These are phyloP conservation scores for Euzetes globulus DNA, from an alignment of 2,888 invertebrate genomes.

Conservation along the genomic window DNA sequence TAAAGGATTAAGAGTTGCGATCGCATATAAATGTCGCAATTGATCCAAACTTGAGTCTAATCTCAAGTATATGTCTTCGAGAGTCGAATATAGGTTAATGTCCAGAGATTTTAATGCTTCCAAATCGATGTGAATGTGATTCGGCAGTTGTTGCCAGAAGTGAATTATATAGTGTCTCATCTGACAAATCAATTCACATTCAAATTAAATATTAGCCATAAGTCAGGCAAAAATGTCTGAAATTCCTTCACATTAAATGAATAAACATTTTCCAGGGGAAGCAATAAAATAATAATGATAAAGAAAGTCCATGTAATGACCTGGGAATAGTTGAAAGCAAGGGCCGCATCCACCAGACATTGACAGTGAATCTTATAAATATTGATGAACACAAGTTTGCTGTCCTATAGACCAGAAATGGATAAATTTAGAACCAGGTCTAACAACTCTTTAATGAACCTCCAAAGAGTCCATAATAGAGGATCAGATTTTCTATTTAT, in stretches of 20 bases:
- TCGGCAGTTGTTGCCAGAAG: conserved; percentile 35
- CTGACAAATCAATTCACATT: not conserved
- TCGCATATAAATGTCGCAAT: conserved; percentile 28
- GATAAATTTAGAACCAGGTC: not conserved
- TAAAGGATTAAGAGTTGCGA: conserved; percentile 28
- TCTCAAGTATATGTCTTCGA: conserved; percentile 25
- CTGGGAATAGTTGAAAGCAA: conserved; percentile 25
- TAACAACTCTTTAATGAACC: no score
- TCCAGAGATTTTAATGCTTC: conserved; percentile 24
- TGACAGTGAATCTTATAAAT: conserved; percentile 34
- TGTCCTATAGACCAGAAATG: conserved; percentile 6
- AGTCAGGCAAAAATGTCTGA: not conserved
- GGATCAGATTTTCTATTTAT: no score
- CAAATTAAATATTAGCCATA: not conserved
- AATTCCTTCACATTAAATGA: no score
- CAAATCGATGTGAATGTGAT: conserved; percentile 15
- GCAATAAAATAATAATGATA: no score
- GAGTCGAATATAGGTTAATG: conserved; percentile 14
- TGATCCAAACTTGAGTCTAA: conserved; percentile 16
- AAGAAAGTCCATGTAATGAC: not conserved
- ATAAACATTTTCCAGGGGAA: no score
- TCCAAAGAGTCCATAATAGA: no score
- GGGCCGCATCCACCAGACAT: conserved; percentile 33
- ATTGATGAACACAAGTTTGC: conserved; percentile 26
- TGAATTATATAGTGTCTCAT: conserved; percentile 36